Percentiles rank a stretch among this genome's conserved stretches.
Conservation (phyloP, 92 coral and sea anemone genomes). For the Virgularia gustaviana region DNA sequence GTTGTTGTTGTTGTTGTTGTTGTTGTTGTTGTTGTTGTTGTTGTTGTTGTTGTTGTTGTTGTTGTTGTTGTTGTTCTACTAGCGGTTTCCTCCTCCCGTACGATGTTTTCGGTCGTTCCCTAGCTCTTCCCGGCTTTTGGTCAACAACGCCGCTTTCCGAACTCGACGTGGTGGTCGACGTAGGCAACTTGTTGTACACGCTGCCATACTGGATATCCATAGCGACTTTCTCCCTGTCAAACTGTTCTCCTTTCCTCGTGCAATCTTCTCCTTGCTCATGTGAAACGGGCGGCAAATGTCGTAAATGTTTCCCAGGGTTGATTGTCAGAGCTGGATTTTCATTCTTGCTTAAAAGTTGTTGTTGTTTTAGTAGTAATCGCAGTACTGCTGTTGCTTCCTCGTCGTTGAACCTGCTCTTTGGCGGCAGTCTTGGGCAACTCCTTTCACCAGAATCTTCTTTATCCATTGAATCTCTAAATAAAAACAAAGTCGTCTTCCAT, state of each 20-base stretch:
- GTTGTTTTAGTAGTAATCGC: conserved; percentile 78
- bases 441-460: neutral
- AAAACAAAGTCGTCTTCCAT: too few species aligned
- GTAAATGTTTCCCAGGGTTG: conserved; percentile 57
- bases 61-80: neutral
- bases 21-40: conserved; percentile 17
- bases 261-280: neutral
- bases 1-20: conserved; percentile 14
- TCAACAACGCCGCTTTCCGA: conserved; percentile 11
- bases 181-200: too few species aligned
- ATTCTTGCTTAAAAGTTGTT: conserved; percentile 67
- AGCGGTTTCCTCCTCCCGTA: conserved; percentile 9
- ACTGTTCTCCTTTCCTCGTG: neutral
- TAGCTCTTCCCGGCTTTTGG: conserved; percentile 8
- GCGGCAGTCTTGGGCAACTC: conserved; percentile 63
- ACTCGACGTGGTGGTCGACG: neutral
- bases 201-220: neutral
- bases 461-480: too few species aligned
- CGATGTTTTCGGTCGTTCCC: conserved; percentile 20
- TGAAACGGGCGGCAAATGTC: conserved; percentile 75
- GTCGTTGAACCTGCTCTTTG: conserved; percentile 90
- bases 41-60: conserved; percentile 13
- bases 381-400: conserved; percentile 93
- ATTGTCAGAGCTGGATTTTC: conserved; percentile 78
- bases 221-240: neutral